Conservation (phyloP, 2,888 invertebrate genomes). For the Caenorhabditis japonica region DNA sequence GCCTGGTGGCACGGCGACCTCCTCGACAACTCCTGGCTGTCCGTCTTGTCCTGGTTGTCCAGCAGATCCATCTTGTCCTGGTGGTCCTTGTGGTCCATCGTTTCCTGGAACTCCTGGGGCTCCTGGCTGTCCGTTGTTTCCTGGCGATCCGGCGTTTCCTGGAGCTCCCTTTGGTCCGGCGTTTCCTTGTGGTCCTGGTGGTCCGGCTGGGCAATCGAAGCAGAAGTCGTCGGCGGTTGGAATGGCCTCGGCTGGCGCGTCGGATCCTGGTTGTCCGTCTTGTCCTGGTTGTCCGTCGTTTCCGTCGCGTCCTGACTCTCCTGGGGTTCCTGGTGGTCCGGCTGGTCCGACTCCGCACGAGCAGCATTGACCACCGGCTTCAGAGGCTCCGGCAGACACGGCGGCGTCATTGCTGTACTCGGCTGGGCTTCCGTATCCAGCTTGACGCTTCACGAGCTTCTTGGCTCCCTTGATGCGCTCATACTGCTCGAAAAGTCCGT, state of each 20-base stretch:
- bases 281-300: constrained; percentile 67
- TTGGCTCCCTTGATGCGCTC: constrained; percentile 67
- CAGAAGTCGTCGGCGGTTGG: constrained; percentile 65
- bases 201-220: constrained; percentile 67
- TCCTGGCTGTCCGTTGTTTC: constrained; percentile 64
- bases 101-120: constrained; percentile 61
- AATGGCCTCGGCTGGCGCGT: constrained; percentile 61
- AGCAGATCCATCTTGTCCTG: constrained; percentile 64
- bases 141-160: constrained; percentile 57
- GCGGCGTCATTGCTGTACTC: constrained; percentile 50
- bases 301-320: constrained; percentile 69
- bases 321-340: constrained; percentile 70
- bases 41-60: constrained; percentile 66
- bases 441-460: constrained; percentile 63
- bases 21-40: constrained; percentile 63
- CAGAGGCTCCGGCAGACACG: constrained; percentile 30
- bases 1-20: constrained; percentile 55
- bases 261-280: constrained; percentile 70
- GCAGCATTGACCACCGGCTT: constrained; percentile 62
- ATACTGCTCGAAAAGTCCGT: constrained; percentile 68
- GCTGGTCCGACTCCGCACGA: constrained; percentile 67
- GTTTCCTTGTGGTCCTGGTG: constrained; percentile 68
- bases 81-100: constrained; percentile 63
- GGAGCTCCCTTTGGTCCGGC: constrained; percentile 66
- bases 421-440: constrained; percentile 60